Percentiles rank a stretch among this genome's conserved stretches.
Evolutionary conservation across 2,797 vertebrate genomes (phyloP).

Genomic region (Girardinus metallicus): DNA sequence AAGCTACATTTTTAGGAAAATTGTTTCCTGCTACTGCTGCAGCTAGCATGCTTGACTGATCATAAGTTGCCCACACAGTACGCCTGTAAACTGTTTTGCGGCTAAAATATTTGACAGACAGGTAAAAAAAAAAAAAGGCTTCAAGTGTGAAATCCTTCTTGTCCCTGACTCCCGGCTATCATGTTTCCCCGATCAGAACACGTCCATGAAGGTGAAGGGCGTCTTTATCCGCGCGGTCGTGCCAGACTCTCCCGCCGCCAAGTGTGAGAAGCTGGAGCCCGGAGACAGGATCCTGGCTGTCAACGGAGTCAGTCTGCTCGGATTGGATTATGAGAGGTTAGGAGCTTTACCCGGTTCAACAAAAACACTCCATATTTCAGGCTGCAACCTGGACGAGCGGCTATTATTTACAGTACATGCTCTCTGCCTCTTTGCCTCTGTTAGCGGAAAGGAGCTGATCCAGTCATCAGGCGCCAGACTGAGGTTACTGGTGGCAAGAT

Average conservation of each 20-base stretch:
- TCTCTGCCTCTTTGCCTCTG: constrained; percentile 21
- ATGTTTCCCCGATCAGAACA: constrained; percentile 62
- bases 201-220: constrained; percentile 67
- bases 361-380: background rate
- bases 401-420: background rate
- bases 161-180: background rate
- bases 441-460: constrained; percentile 81
- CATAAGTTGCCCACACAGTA: background rate
- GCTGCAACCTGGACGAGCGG: too few relatives aligned
- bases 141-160: background rate
- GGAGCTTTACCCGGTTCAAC: constrained; percentile 1
- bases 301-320: constrained; percentile 80
- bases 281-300: constrained; percentile 85
- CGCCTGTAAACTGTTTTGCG: too few relatives aligned
- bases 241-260: constrained; percentile 81
- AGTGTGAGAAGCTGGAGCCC: constrained; percentile 64
- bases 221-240: constrained; percentile 80
- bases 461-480: constrained; percentile 76
- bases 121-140: background rate
- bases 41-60: background rate
- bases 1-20: background rate
- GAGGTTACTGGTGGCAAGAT: constrained; percentile 76
- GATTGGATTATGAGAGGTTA: constrained; percentile 77
- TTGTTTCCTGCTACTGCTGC: background rate
- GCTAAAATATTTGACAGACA: background rate